Conservation (phyloP, 2,888 invertebrate species). For the Steinernema carpocapsae region DNA sequence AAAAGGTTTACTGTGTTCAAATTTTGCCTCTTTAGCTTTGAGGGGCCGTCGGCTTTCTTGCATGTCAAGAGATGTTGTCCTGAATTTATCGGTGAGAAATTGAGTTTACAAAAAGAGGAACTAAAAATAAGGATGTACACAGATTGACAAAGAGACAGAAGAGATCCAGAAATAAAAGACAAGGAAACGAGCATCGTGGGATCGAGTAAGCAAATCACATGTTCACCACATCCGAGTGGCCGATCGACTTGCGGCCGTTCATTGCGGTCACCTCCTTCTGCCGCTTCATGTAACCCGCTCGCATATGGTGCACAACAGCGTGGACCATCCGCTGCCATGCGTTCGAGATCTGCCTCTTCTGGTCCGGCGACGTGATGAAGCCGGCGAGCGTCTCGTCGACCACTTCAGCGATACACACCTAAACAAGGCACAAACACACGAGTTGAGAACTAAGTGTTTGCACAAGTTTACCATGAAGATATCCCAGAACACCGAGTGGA, state of each 20-base stretch:
- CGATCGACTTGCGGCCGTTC: slow-evolving; percentile 25
- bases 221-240: slow-evolving; percentile 12
- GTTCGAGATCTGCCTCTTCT: slow-evolving; percentile 49
- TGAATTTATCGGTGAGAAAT: too few relatives aligned
- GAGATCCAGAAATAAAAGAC: too few relatives aligned
- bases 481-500: slow-evolving; percentile 56
- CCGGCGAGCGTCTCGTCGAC: slow-evolving; percentile 50
- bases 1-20: too few relatives aligned
- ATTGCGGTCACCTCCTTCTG: slow-evolving; percentile 39
- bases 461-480: slow-evolving; percentile 41
- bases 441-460: too few relatives aligned
- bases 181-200: too few relatives aligned
- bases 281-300: slow-evolving; percentile 52
- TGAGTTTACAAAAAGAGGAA: too few relatives aligned
- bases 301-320: slow-evolving; percentile 53
- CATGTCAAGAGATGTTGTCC: too few relatives aligned
- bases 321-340: slow-evolving; percentile 51
- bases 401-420: slow-evolving; percentile 53
- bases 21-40: too few relatives aligned
- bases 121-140: too few relatives aligned
- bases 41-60: too few relatives aligned
- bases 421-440: background rate
- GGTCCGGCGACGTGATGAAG: slow-evolving; percentile 47
- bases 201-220: background rate
- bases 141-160: too few relatives aligned